phyloP scores from a whole-genome alignment of 2,888 invertebrate genomes.

The Blastobasis lacticolella region DNA sequence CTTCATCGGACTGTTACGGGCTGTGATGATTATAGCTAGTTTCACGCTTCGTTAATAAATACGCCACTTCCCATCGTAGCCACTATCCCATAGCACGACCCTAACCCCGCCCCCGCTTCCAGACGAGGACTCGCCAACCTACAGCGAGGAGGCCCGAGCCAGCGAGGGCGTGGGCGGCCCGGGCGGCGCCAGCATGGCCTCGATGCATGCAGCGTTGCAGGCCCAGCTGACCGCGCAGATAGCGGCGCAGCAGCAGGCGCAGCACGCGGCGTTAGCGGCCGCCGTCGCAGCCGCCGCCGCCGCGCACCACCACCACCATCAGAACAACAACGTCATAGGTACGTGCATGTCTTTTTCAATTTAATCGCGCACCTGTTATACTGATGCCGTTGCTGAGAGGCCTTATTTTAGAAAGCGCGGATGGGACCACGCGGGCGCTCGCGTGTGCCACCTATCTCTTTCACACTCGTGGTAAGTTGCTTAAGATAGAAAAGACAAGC shows the following conservation, averaged over 20 bases:
- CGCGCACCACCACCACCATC: constrained; percentile 77
- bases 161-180: constrained; percentile 38
- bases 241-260: constrained; percentile 75
- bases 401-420: too few species aligned
- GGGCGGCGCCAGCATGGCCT: constrained; percentile 36
- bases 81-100: too few species aligned
- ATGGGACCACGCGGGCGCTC: too few species aligned
- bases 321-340: constrained; percentile 75
- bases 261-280: constrained; percentile 71
- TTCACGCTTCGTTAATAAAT: too few species aligned
- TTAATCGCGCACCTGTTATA: too few species aligned
- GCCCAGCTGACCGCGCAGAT: constrained; percentile 57
- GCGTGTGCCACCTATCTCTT: too few species aligned
- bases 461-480: too few species aligned
- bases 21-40: too few species aligned
- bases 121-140: constrained; percentile 68
- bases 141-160: constrained; percentile 67
- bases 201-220: constrained; percentile 69
- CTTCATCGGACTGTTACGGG: too few species aligned
- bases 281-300: constrained; percentile 75
- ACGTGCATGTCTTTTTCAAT: constrained; percentile 28
- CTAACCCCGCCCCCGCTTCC: constrained; percentile 4
- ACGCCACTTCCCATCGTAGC: too few species aligned
- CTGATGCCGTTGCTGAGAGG: too few species aligned
- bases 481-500: too few species aligned